Percentiles rank a stretch among this genome's conserved stretches.
Evolutionary conservation across 1,140 invertebrate species (phyloP).

Genomic region (Diachasmimorpha longicaudata): DNA sequence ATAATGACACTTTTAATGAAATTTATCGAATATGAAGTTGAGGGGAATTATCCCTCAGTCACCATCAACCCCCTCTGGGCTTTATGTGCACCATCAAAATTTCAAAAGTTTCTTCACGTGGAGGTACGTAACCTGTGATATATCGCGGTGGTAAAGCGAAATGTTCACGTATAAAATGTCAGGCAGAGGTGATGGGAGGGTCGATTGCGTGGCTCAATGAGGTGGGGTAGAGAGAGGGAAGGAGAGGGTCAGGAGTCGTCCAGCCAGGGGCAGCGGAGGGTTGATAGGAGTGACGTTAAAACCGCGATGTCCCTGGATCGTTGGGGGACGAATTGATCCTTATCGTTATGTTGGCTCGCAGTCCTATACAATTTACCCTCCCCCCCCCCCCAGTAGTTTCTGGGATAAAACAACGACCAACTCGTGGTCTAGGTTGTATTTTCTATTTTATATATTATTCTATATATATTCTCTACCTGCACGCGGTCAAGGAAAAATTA

Average conservation of each 20-base stretch:
- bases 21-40: not conserved
- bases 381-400: constrained; percentile 6
- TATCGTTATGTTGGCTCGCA: constrained; percentile 34
- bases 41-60: not conserved
- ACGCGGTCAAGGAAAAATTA: no score
- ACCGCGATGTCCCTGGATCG: constrained; percentile 34
- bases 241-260: not conserved
- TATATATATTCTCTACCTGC: not conserved
- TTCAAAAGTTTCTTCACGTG: not conserved
- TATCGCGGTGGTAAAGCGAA: constrained; percentile 32
- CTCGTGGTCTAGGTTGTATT: not conserved
- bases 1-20: not conserved
- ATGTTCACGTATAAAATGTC: constrained; percentile 40
- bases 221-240: not conserved
- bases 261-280: constrained; percentile 19
- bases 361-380: not conserved
- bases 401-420: not conserved
- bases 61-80: no score
- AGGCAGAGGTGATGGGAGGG: constrained; percentile 2
- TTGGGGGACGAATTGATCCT: constrained; percentile 41
- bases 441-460: not conserved
- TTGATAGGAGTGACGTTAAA: constrained; percentile 44
- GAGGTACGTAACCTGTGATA: not conserved
- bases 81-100: not conserved
- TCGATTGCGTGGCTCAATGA: constrained; percentile 18